A percentile compares a stretch with the other conserved stretches of the same genome.
phyloP scores from a whole-genome alignment of 2,113 vertebrate genomes.

The Nerophis ophidion region DNA sequence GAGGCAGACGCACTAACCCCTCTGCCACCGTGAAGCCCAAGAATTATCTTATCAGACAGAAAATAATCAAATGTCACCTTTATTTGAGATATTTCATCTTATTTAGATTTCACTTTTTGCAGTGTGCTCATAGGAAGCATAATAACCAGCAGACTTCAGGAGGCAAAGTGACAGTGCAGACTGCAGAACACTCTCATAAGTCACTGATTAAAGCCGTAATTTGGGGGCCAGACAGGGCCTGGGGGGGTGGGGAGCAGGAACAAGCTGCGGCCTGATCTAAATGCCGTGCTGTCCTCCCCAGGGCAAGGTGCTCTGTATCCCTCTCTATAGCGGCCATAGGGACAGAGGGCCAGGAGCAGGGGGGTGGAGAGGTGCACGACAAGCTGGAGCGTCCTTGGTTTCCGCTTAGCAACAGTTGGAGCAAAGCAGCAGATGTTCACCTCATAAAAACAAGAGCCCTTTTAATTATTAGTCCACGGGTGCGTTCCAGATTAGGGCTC shows the following conservation, averaged over 20 bases:
- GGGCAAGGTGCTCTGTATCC: constrained; percentile 33
- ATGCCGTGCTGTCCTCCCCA: constrained; percentile 63
- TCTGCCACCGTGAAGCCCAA: too few species aligned
- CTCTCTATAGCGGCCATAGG: constrained; percentile 21
- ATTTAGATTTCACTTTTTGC: too few species aligned
- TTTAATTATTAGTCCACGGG: not conserved
- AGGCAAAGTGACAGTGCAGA: constrained; percentile 28
- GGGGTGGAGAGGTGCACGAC: not conserved
- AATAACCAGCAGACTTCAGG: too few species aligned
- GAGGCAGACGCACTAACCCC: too few species aligned
- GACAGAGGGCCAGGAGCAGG: not conserved
- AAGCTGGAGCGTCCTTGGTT: constrained; percentile 40
- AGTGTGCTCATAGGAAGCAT: too few species aligned
- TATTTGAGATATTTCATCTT: too few species aligned
- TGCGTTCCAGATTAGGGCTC: not conserved
- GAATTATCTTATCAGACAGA: too few species aligned
- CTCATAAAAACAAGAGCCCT: constrained; percentile 22
- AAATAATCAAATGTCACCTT: too few species aligned
- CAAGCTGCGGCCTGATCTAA: constrained; percentile 69
- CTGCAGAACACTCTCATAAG: constrained; percentile 30
- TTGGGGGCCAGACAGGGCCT: constrained; percentile 67
- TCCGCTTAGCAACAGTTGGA: constrained; percentile 55
- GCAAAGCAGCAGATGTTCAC: constrained; percentile 44
- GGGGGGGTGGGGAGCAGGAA: constrained; percentile 58
- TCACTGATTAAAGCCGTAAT: constrained; percentile 62